A percentile compares a stretch with the other conserved stretches of the same genome.
Conservation (phyloP, 2,888 invertebrate species). For the Dryocosmus kuriphilus region DNA sequence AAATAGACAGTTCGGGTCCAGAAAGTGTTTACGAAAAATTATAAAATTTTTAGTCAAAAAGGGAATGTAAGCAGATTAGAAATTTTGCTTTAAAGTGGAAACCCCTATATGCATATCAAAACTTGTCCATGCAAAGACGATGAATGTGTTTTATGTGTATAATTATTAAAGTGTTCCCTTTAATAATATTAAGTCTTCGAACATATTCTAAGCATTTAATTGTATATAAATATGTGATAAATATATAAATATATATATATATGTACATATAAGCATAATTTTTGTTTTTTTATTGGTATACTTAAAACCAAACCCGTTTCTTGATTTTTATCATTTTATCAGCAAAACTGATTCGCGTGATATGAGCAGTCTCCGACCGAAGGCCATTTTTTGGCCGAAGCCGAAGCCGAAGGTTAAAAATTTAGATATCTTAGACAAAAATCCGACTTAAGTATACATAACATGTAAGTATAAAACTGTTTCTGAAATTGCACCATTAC, state of each 20-base stretch:
- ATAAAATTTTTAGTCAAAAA: not conserved
- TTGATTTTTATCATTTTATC: too few relatives aligned
- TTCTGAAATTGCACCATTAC: too few relatives aligned
- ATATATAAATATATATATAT: slow-evolving; percentile 68
- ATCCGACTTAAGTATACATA: too few relatives aligned
- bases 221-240: slow-evolving; percentile 73
- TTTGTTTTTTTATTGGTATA: not conserved
- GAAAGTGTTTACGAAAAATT: not conserved
- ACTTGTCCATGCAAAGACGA: slow-evolving; percentile 68
- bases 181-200: slow-evolving; percentile 71
- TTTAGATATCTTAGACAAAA: too few relatives aligned
- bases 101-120: slow-evolving; percentile 46
- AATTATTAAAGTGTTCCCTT: slow-evolving; percentile 69
- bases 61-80: slow-evolving; percentile 9
- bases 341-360: too few relatives aligned
- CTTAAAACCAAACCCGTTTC: not conserved
- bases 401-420: too few relatives aligned
- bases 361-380: too few relatives aligned
- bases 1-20: not conserved
- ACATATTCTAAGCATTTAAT: slow-evolving; percentile 71
- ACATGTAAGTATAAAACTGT: too few relatives aligned
- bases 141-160: slow-evolving; percentile 72
- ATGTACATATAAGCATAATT: slow-evolving; percentile 56
- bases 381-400: too few relatives aligned
- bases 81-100: not conserved